Base-by-base conservation (phyloP, 2,888 invertebrate genomes). In the Phalera bucephala region DNA sequence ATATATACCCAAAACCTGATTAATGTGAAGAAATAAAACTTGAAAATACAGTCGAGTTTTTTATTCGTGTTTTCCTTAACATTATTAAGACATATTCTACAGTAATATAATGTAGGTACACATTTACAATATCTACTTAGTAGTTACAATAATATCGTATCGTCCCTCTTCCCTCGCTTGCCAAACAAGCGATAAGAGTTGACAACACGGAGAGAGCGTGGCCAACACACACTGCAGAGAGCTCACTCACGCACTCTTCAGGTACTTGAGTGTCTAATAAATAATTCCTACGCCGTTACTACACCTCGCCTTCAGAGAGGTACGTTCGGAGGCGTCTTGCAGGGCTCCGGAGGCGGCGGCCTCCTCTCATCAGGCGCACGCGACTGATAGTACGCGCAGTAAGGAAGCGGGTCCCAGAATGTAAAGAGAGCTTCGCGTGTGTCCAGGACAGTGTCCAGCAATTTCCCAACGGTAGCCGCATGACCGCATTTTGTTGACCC, bases 381-480 rank as follows among this genome's bases (percentile, higher is more conserved):
- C 58, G 96, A 92, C 70, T 95, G 95, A 79, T 96, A 96, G 72
- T 95, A 96, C 1, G 95, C 95, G 67, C 95, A 95, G 70, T 96
- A 96, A 0, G 96, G 96, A 58, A 96, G 72, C 3, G 96, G 96
- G 69, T 96, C 96, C 96, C 96, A 96, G 64, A 94, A 94, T 3
- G 93, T 92, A 65, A 96, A 96, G 0, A 96, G 82, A 0, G 95
- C 95, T 68, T 96, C 95, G 23, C 95, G 91, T 53, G 95, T 95
- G 63, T 95, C 95, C 52, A 95, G 71, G 21, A 95, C 93, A 0
- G 93, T 93, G 22, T 93, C 92, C 56, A 94, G 80, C 30, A 94
- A 70, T 63, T 92, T 91, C 11, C 91, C 91, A 3, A 94, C 91
- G 2, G 93, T 85, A 1, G 91, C 91, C 31, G 93, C 91, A 47